A percentile compares a stretch with the other conserved stretches of the same genome.
Conservation (phyloP, 2,113 vertebrate genomes). For the Percopsis transmontana region DNA sequence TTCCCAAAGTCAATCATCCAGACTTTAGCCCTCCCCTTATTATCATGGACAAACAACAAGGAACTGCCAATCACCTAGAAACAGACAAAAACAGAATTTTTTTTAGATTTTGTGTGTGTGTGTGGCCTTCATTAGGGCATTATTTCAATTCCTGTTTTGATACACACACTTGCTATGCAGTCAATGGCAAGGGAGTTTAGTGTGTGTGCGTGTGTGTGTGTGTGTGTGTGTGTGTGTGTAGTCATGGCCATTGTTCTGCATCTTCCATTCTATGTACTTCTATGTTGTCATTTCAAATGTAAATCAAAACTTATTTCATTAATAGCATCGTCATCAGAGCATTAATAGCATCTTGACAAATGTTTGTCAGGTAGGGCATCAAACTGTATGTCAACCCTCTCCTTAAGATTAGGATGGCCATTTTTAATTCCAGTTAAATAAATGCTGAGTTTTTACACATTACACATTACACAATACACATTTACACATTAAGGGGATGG, state of each 20-base stretch:
- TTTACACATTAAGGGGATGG: too few relatives aligned
- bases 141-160: constrained; percentile 52
- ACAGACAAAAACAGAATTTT: neutral
- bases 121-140: constrained; percentile 2
- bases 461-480: too few relatives aligned
- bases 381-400: too few relatives aligned
- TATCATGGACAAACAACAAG: constrained; percentile 95
- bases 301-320: too few relatives aligned
- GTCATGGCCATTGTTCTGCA: neutral
- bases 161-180: neutral
- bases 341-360: too few relatives aligned
- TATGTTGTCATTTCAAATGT: neutral
- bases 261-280: neutral
- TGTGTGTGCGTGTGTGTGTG: neutral
- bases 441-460: too few relatives aligned
- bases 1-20: constrained; percentile 99
- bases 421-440: too few relatives aligned
- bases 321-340: too few relatives aligned
- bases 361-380: too few relatives aligned
- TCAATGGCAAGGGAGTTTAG: neutral
- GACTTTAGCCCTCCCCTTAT: constrained; percentile 90
- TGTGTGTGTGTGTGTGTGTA: neutral
- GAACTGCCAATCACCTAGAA: constrained; percentile 96
- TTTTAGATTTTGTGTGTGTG: neutral
- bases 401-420: too few relatives aligned